These are phyloP conservation scores for Aromia moschata DNA, from an alignment of 2,888 invertebrate species.

Conservation along the genomic window DNA sequence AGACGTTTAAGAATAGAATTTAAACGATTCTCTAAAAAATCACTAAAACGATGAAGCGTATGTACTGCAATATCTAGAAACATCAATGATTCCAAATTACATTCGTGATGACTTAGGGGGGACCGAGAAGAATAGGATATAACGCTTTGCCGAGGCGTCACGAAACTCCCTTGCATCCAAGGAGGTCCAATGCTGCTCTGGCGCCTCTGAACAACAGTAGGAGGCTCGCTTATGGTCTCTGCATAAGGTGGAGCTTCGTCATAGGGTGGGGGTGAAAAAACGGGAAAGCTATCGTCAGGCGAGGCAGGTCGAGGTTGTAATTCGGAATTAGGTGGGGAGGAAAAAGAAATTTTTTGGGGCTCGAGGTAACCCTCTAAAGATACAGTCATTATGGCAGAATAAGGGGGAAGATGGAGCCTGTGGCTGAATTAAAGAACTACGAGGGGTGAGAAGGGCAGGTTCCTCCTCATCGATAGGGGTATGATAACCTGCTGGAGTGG, in stretches of 20 bases:
- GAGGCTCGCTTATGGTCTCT: conserved; percentile 56
- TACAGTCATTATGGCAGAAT: conserved; percentile 84
- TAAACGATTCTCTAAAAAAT: too few species aligned
- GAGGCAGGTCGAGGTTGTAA: conserved; percentile 73
- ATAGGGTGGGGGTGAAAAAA: conserved; percentile 84
- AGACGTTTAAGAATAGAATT: too few species aligned
- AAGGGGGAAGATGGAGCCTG: conserved; percentile 77
- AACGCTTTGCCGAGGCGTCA: conserved; percentile 77
- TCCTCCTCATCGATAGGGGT: conserved; percentile 75
- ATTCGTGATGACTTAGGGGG: conserved; percentile 87
- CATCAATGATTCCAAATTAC: conserved; percentile 68
- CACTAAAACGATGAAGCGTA: conserved; percentile 11
- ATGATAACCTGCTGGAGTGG: conserved; percentile 77
- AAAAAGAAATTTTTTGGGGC: conserved; percentile 82
- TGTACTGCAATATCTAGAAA: conserved; percentile 23
- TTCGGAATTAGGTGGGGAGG: conserved; percentile 80
- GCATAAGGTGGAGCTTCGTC: conserved; percentile 62
- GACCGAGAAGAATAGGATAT: conserved; percentile 81
- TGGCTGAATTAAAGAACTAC: conserved; percentile 66
- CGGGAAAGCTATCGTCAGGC: conserved; percentile 85
- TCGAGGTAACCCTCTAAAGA: conserved; percentile 88
- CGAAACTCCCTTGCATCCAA: conserved; percentile 65
- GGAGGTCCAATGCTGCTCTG: conserved; percentile 65
- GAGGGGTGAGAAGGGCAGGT: conserved; percentile 65
- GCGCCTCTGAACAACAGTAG: conserved; percentile 45